phyloP scores from a whole-genome alignment of 2,797 vertebrate species.

The Coracias cyanogaster region DNA sequence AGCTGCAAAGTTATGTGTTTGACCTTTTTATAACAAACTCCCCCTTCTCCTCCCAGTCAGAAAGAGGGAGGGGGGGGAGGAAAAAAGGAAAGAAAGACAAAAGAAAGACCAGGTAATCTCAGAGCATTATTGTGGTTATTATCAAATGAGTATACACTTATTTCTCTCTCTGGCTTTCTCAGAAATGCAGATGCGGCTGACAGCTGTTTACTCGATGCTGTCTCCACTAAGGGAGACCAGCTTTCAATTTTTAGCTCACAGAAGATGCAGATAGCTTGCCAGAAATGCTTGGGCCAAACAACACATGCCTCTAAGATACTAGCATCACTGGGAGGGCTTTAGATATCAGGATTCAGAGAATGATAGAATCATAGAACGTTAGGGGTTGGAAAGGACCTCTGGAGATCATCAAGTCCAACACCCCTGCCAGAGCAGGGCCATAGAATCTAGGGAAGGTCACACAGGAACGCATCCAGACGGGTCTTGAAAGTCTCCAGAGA shows the following conservation, averaged over 20 bases:
- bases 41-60: background rate
- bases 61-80: background rate
- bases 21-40: constrained; percentile 72
- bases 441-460: too few species aligned
- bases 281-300: background rate
- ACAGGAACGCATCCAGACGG: too few species aligned
- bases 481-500: too few species aligned
- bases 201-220: constrained; percentile 21
- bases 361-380: too few species aligned
- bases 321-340: background rate
- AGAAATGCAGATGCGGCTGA: constrained; percentile 43
- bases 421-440: too few species aligned
- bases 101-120: constrained; percentile 42
- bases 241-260: background rate
- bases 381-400: too few species aligned
- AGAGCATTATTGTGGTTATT: constrained; percentile 31
- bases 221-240: background rate
- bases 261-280: constrained; percentile 5
- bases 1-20: constrained; percentile 73
- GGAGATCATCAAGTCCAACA: too few species aligned
- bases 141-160: constrained; percentile 54
- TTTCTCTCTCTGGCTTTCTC: background rate
- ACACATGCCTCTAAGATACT: background rate
- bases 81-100: background rate
- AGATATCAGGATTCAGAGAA: background rate